Base-by-base conservation (phyloP, 1,140 invertebrate species). In the Rhynchophorus ferrugineus region DNA sequence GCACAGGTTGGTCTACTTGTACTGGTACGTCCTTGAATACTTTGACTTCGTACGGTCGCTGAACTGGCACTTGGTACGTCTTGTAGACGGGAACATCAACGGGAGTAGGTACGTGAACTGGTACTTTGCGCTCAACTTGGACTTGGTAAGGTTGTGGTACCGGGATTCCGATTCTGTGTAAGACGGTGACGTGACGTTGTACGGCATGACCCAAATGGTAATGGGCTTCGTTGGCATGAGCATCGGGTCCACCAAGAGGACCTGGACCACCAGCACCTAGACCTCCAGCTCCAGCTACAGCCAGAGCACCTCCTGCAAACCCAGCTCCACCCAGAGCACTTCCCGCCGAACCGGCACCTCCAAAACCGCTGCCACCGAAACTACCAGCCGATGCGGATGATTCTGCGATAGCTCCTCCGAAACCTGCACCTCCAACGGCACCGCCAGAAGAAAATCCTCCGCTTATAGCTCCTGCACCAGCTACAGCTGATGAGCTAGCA, bases 31-130 rank as follows among this genome's bases (percentile, higher is more conserved):
- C 62, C 56, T 71, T 74, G 21, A 70, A 72, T 0, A 78, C 72
- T 8, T 66, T 64, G 3, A 72, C 70, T 17, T 75, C 72, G 44
- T 74, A 75, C 3, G 75, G 75, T 54, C 72, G 72, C 0, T 64
- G 61, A 3, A 77, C 63, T 37, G 72, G 72, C 1, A 74, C 71
- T 19, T 71, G 71, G 44, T 66, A 66, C 2, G 66, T 62, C 39
- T 61, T 61, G 29, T 67, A 63, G 5, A 69, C 65, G 45, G 62
- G 65, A 1, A 68, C 65, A 36, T 65, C 57, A 3, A 66, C 61
- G 19, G 64, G 62, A 34, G 63, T 61, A 13, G 61, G 58, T 7
- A 69, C 65, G 20, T 53, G 54, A 34, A 68, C 65, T 48, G 65
- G 58, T 6, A 66, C 43, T n/a, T 50, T 53, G 37, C 57, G 60